A percentile compares a stretch with the other conserved stretches of the same genome.
Evolutionary conservation across 2,888 invertebrate species (phyloP).

Genomic region (Amiota minor): DNA sequence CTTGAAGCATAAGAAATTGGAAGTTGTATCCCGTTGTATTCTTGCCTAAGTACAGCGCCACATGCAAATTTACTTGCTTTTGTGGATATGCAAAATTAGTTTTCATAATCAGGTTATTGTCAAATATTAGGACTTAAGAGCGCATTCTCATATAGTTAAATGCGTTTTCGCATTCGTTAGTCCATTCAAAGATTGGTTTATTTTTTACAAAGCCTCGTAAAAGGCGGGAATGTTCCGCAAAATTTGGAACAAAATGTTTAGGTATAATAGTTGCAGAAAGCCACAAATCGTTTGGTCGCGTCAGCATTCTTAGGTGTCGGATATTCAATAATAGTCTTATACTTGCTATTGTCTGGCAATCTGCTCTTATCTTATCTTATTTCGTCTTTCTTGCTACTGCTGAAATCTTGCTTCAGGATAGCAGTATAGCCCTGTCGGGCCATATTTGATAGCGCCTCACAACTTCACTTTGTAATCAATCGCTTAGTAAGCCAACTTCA

Average conservation of each 20-base stretch:
- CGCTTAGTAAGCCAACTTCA: too few species aligned
- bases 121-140: constrained; percentile 14
- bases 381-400: too few species aligned
- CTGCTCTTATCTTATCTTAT: too few species aligned
- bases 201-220: constrained; percentile 28
- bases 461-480: too few species aligned
- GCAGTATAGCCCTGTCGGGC: too few species aligned
- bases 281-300: constrained; percentile 5
- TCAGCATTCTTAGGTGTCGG: background rate
- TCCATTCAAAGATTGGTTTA: constrained; percentile 31
- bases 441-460: too few species aligned
- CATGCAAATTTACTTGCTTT: constrained; percentile 42
- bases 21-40: constrained; percentile 30
- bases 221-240: constrained; percentile 30
- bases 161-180: background rate
- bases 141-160: too few species aligned
- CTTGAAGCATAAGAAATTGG: constrained; percentile 41
- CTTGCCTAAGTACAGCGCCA: constrained; percentile 40
- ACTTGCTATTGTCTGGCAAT: too few species aligned
- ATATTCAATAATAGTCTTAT: background rate
- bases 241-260: background rate
- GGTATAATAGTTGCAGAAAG: too few species aligned
- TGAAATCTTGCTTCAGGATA: too few species aligned
- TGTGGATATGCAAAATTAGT: background rate
- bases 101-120: constrained; percentile 35